Percentiles rank a stretch among this genome's conserved stretches.
Conservation (phyloP, 2,113 vertebrate genomes). For the Oncorhynchus nerka region DNA sequence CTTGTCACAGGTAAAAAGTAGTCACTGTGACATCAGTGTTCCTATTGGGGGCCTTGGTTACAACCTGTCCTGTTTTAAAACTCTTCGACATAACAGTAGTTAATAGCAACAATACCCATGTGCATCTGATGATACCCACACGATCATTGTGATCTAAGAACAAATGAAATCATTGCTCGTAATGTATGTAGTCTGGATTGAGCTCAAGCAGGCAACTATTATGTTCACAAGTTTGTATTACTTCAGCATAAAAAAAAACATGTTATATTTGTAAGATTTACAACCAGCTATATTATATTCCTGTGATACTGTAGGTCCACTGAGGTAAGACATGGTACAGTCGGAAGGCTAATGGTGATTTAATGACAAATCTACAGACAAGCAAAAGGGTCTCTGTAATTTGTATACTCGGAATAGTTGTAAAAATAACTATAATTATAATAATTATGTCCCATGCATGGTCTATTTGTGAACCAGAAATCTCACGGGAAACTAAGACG, state of each 20-base stretch:
- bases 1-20: not conserved
- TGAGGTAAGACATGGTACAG: slow-evolving; percentile 7
- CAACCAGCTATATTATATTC: not conserved
- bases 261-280: not conserved
- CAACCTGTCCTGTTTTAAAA: too few species aligned
- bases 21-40: not conserved
- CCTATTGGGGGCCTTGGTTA: not conserved
- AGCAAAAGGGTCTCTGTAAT: not conserved
- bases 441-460: not conserved
- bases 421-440: not conserved
- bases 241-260: not conserved
- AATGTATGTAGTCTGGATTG: not conserved
- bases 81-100: too few species aligned
- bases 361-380: not conserved
- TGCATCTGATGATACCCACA: too few species aligned
- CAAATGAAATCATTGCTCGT: not conserved
- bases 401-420: not conserved
- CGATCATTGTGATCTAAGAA: not conserved
- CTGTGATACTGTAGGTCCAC: not conserved
- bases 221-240: not conserved
- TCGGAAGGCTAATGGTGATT: not conserved
- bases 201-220: not conserved
- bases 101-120: too few species aligned
- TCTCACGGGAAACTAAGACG: not conserved
- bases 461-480: not conserved